phyloP scores from a whole-genome alignment of 2,797 vertebrate species.

The Xiphorhynchus erythropygius region DNA sequence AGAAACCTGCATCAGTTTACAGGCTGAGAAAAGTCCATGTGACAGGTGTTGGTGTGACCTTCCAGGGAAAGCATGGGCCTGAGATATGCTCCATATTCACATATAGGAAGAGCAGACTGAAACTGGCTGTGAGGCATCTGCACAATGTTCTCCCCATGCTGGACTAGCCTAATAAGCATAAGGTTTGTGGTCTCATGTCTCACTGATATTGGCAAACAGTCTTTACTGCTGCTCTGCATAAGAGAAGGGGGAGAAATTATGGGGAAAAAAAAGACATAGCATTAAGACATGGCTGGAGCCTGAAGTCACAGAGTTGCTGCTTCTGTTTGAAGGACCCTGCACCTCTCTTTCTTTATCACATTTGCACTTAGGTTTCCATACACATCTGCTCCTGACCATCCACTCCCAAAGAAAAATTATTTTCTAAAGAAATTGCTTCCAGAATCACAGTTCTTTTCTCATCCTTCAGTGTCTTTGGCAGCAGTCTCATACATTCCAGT shows the following conservation, averaged over 20 bases:
- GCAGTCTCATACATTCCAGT: neutral
- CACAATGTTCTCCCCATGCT: neutral
- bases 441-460: conserved; percentile 3
- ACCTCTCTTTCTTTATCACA: neutral
- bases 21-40: neutral
- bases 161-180: neutral
- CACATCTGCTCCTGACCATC: neutral
- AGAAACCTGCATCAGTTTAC: neutral
- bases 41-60: neutral
- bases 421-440: conserved; percentile 12
- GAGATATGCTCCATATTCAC: neutral
- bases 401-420: neutral
- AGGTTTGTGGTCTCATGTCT: neutral
- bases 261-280: neutral
- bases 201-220: neutral
- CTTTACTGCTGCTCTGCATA: neutral
- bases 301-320: neutral
- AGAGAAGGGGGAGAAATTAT: neutral
- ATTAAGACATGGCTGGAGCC: neutral
- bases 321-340: neutral
- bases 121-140: neutral
- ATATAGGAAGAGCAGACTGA: neutral
- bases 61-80: neutral
- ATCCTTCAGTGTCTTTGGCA: neutral
- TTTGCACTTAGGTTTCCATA: conserved; percentile 29